Conservation (phyloP, 2,888 invertebrate genomes). For the Eretmocerus hayati region DNA sequence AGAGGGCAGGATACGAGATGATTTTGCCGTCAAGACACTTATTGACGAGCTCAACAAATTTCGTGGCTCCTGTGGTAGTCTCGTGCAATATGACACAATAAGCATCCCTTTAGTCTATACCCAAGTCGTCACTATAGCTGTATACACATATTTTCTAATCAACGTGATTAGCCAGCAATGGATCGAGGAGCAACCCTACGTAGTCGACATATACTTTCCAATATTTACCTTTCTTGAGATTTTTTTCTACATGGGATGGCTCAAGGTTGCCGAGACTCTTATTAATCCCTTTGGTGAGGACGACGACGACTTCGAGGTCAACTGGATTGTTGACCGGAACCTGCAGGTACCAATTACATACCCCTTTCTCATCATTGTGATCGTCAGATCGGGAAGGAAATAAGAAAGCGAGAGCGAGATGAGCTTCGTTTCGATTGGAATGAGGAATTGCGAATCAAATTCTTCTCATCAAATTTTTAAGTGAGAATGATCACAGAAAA, state of each 20-base stretch:
- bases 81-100: conserved; percentile 51
- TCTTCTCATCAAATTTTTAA: too few relatives aligned
- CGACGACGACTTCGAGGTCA: conserved; percentile 87
- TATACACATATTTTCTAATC: conserved; percentile 86
- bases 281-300: conserved; percentile 91
- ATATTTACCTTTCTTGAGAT: conserved; percentile 84
- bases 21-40: conserved; percentile 88
- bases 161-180: conserved; percentile 86
- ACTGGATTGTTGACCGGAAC: conserved; percentile 89
- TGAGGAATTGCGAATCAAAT: too few relatives aligned
- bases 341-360: conserved; percentile 72
- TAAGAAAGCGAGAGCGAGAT: too few relatives aligned
- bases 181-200: conserved; percentile 49
- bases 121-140: conserved; percentile 81
- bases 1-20: conserved; percentile 81
- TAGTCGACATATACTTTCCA: conserved; percentile 82
- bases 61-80: conserved; percentile 49
- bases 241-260: conserved; percentile 84
- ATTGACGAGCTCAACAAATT: conserved; percentile 57
- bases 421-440: too few relatives aligned
- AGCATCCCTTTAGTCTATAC: conserved; percentile 54
- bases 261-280: conserved; percentile 84
- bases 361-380: too few relatives aligned
- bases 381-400: too few relatives aligned
- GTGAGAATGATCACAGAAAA: too few relatives aligned